Base-by-base conservation (phyloP, 23 tunicate species). In the Phallusia fumigata region DNA sequence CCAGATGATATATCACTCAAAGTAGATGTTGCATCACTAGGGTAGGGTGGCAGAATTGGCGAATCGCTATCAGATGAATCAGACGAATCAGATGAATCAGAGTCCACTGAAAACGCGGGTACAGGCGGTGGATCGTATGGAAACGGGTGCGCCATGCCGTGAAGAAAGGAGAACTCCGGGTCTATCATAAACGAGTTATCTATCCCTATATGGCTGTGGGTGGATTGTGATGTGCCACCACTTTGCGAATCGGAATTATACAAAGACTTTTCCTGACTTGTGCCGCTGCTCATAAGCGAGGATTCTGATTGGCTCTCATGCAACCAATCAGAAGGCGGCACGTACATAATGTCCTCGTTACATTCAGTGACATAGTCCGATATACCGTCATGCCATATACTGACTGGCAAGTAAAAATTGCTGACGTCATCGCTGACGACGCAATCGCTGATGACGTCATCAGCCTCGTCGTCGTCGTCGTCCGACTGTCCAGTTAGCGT, bases 141-240 rank as follows among this genome's bases (percentile, higher is more conserved):
- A 11, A 40, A 77, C 8, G 69, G 69, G 69, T 58, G 69, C 2
- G 86, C 75, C 32, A 89, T 74, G 26, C 88, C 86, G 52, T 82
- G 94, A 22, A 89, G 88, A 80, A 89, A 89, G 74, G 85, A 79
- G 53, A 89, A 89, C 22, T 89, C 94, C 0, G 94, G 94, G 64
- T 89, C 88, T 6, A 89, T 77, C 24, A 80, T 80, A 75, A 89
- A 89, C 33, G 94, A 89, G 51, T 84, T 82, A 44, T 89, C 94
- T n/a, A 89, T 79, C 0, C 86, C 92, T 6, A 58, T 5, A 58
- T 58, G 28, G 69, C 69, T 58, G 26, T 58, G 28, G 2, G 28
- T 58, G 16, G 69, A 58, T 3, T 40, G 47, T 3, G 47, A 40
- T 5, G 47, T 40, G 10, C 10, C 47, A 10, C 10, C 10, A 10